Evolutionary conservation across 2,797 vertebrate species (phyloP).

Genomic region (Takifugu ocellatus): DNA sequence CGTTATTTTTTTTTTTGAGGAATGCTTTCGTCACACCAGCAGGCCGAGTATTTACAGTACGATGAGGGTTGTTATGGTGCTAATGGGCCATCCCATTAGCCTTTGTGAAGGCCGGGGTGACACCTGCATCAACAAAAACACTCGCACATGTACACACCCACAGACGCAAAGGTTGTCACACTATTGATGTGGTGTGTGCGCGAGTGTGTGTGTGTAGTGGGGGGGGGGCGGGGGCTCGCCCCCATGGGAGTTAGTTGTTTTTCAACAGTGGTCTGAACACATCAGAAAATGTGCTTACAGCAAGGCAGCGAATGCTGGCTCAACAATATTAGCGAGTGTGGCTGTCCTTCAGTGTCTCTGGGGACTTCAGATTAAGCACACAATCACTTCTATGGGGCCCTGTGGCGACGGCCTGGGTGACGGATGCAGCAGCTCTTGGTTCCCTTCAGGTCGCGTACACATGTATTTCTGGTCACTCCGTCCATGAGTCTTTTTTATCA

Average conservation of each 20-base stretch:
- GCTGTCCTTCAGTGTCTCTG: constrained; percentile 68
- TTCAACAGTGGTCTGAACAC: constrained; percentile 57
- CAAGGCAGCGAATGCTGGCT: constrained; percentile 69
- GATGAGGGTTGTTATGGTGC: constrained; percentile 58
- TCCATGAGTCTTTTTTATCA: constrained; percentile 30
- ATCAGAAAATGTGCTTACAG: constrained; percentile 76
- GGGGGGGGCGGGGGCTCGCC: background rate
- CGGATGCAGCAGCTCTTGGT: constrained; percentile 32
- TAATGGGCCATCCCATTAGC: constrained; percentile 63
- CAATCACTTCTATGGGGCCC: constrained; percentile 37
- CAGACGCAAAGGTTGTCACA: constrained; percentile 31
- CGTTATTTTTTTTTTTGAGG: constrained; percentile 59
- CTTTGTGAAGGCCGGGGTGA: constrained; percentile 51
- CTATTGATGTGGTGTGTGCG: constrained; percentile 15
- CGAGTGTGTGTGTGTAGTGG: too few relatives aligned
- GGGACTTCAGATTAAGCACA: constrained; percentile 59
- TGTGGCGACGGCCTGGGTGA: constrained; percentile 34
- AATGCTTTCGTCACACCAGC: constrained; percentile 57
- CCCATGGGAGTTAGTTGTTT: constrained; percentile 64
- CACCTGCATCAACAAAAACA: constrained; percentile 67
- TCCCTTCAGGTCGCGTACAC: constrained; percentile 28
- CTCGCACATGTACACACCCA: constrained; percentile 9
- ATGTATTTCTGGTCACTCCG: constrained; percentile 26
- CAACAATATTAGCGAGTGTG: constrained; percentile 63
- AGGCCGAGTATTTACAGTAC: constrained; percentile 64